These are phyloP conservation scores for Calephelis virginiensis DNA, from an alignment of 1,140 invertebrate species.

Conservation along the genomic window DNA sequence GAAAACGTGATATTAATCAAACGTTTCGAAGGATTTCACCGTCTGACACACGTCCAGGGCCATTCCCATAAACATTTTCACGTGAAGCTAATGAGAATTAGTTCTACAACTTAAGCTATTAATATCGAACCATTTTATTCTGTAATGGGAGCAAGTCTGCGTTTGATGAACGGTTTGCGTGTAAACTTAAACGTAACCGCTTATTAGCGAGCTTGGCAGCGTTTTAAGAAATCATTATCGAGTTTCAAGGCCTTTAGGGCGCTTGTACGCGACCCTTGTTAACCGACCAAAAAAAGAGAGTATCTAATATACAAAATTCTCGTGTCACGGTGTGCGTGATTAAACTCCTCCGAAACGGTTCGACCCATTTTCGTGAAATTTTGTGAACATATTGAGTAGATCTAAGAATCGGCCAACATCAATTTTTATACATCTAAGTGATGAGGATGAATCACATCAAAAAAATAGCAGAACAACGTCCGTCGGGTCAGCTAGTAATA, in stretches of 20 bases:
- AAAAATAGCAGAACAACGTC: no score
- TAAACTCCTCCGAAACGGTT: no score
- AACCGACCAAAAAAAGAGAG: no score
- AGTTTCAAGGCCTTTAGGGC: background rate
- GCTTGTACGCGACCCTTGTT: background rate
- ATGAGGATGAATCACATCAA: no score
- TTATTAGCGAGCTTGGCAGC: constrained; percentile 26
- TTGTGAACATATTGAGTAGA: no score
- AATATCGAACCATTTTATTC: constrained; percentile 17
- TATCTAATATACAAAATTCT: no score
- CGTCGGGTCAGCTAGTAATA: no score
- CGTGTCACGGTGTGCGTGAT: no score
- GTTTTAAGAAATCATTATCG: constrained; percentile 21
- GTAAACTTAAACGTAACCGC: constrained; percentile 24
- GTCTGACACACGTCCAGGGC: constrained; percentile 7
- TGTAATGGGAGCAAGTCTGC: constrained; percentile 20
- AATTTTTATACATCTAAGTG: no score
- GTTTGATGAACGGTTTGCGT: constrained; percentile 33
- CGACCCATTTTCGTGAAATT: no score
- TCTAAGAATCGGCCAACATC: no score
- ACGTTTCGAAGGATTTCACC: background rate
- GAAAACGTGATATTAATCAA: constrained; percentile 6
- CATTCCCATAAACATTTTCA: constrained; percentile 3
- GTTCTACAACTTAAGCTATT: constrained; percentile 17
- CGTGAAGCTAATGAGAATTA: constrained; percentile 13